Conservation (phyloP, 2,113 vertebrate genomes). For the Tichodroma muraria region DNA sequence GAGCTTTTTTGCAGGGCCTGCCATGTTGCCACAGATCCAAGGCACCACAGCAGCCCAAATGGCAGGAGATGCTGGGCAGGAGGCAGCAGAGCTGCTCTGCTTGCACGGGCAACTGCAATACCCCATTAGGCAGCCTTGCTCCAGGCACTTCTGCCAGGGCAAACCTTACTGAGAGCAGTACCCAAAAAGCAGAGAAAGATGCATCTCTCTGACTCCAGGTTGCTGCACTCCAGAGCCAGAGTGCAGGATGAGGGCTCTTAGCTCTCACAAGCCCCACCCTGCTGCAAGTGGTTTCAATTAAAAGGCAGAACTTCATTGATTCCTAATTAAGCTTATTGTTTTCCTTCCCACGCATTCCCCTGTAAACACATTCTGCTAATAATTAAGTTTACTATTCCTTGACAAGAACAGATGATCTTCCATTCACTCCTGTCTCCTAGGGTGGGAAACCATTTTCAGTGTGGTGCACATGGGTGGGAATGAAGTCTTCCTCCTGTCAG, state of each 20-base stretch:
- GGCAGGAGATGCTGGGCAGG: neutral
- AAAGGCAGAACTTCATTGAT: conserved; percentile 55
- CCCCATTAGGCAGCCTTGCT: neutral
- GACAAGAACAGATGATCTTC: conserved; percentile 43
- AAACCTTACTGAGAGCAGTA: neutral
- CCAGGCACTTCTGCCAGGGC: neutral
- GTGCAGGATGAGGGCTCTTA: neutral
- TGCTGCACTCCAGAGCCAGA: neutral
- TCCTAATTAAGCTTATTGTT: conserved; percentile 61
- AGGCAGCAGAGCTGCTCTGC: neutral
- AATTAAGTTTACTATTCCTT: conserved; percentile 56
- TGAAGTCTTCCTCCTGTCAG: conserved; percentile 6
- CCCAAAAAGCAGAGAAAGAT: neutral
- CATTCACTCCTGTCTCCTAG: conserved; percentile 31
- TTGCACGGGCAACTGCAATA: neutral
- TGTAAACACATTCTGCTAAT: conserved; percentile 26
- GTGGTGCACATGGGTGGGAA: neutral
- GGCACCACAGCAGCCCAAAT: neutral
- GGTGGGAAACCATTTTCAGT: neutral
- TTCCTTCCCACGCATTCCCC: neutral
- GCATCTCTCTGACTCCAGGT: neutral
- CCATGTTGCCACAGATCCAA: neutral
- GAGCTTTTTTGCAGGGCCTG: neutral
- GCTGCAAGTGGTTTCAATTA: conserved; percentile 36
- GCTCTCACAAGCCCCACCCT: neutral